Percentiles rank a stretch among this genome's conserved stretches.
Conservation (phyloP, 2,113 vertebrate genomes). For the Engystomops pustulosus region DNA sequence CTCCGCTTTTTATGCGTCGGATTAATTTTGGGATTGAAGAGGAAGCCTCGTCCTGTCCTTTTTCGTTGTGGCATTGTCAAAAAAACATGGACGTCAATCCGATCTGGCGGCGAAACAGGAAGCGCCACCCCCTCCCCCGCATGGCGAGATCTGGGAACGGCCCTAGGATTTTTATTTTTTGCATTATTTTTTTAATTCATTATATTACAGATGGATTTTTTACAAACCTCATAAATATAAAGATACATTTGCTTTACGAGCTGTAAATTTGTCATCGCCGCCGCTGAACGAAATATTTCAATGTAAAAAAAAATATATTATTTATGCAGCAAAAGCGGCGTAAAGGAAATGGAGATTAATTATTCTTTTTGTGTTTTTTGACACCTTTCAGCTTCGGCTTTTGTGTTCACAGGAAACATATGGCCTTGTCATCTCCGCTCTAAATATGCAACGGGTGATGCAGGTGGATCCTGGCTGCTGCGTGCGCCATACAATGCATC, state of each 20-base stretch:
- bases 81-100: background rate
- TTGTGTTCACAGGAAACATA: conserved; percentile 39
- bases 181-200: background rate
- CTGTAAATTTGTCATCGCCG: background rate
- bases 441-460: conserved; percentile 49
- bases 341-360: conserved; percentile 38
- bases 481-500: background rate
- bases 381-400: conserved; percentile 28
- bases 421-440: conserved; percentile 39
- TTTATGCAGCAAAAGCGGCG: background rate
- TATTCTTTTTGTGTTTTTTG: conserved; percentile 40
- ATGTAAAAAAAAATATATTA: background rate
- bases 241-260: conserved; percentile 33
- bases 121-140: background rate
- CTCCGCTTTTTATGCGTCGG: conserved; percentile 1
- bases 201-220: conserved; percentile 41
- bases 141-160: background rate
- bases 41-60: background rate
- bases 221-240: conserved; percentile 14
- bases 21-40: conserved; percentile 23
- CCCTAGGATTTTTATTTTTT: background rate
- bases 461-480: background rate
- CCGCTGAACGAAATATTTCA: background rate
- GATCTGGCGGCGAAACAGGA: background rate
- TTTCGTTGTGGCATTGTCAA: background rate